Conservation (phyloP, 1,140 invertebrate species). For the Macrobrachium rosenbergii region DNA sequence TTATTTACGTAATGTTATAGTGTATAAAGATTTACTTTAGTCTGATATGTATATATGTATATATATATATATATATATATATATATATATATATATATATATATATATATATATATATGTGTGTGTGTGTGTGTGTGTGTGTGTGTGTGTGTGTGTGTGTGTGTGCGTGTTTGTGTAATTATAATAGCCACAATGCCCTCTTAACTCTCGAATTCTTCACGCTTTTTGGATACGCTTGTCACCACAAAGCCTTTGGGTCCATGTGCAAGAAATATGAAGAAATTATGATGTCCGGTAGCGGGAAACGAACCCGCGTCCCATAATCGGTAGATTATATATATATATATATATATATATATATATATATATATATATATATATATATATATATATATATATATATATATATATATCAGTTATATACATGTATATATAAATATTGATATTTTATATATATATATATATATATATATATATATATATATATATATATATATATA, state of each 20-base stretch:
- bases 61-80: slow-evolving; percentile 32
- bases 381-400: slow-evolving; percentile 14
- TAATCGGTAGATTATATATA: no score
- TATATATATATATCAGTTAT: slow-evolving; percentile 25
- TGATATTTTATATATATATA: slow-evolving; percentile 30
- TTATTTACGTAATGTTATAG: no score
- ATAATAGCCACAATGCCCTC: no score
- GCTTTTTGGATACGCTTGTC: no score
- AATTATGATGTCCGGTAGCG: no score
- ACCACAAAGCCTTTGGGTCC: no score
- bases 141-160: no score
- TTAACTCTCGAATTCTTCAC: no score
- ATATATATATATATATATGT: slow-evolving; percentile 34
- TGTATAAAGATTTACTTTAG: background rate
- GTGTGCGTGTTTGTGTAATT: no score
- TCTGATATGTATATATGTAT: slow-evolving; percentile 13
- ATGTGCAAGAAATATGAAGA: no score
- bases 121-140: no score
- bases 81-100: slow-evolving; percentile 32
- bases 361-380: slow-evolving; percentile 35
- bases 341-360: slow-evolving; percentile 32
- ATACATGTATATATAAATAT: background rate
- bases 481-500: slow-evolving; percentile 43
- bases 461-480: slow-evolving; percentile 42
- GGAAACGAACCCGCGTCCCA: no score